Conservation (phyloP, 2,888 invertebrate genomes). For the Xestobium rufovillosum region DNA sequence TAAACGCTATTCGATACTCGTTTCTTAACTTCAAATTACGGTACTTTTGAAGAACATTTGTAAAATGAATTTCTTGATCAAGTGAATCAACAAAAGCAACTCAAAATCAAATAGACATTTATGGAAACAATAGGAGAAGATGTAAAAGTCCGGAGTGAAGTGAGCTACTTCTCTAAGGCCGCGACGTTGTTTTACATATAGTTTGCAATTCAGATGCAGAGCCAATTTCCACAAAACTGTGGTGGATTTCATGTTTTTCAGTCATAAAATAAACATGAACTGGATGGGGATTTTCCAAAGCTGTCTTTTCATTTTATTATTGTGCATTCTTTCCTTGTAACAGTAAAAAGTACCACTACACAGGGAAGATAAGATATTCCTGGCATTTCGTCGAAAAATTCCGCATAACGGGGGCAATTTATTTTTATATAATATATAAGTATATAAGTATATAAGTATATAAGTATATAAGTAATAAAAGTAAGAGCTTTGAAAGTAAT, state of each 20-base stretch:
- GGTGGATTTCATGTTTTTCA: conserved; percentile 24
- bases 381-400: too few species aligned
- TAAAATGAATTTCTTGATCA: too few species aligned
- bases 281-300: conserved; percentile 24
- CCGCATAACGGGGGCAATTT: too few species aligned
- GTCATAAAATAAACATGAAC: conserved; percentile 35
- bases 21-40: too few species aligned
- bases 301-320: conserved; percentile 27
- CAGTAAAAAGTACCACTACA: too few species aligned
- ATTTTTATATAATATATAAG: conserved; percentile 2
- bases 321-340: conserved; percentile 21
- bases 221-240: conserved; percentile 8
- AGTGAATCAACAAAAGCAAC: too few species aligned
- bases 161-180: not conserved
- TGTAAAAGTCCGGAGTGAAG: too few species aligned
- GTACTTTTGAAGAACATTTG: too few species aligned
- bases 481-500: too few species aligned
- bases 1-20: too few species aligned
- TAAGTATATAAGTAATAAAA: not conserved
- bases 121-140: conserved; percentile 1
- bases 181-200: conserved; percentile 1
- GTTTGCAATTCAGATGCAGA: conserved; percentile 1
- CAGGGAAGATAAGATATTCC: too few species aligned
- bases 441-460: not conserved
- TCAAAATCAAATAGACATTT: conserved; percentile 1